phyloP scores from a whole-genome alignment of 37 sponge, comb jelly and placozoan genomes.

The Aphrocallistes beatrix region DNA sequence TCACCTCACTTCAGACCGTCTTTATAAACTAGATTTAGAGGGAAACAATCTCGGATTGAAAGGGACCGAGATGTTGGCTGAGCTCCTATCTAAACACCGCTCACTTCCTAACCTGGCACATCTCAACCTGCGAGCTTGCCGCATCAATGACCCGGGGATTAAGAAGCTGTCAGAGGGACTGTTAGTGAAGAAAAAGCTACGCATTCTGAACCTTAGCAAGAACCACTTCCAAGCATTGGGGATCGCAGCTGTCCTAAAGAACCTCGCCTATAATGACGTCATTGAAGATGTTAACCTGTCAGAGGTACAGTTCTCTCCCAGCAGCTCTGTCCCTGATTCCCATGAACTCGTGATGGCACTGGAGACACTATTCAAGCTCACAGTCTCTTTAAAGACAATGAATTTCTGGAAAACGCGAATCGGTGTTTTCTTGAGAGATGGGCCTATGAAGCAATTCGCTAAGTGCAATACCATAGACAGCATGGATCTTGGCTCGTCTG shows the following conservation, averaged over 20 bases:
- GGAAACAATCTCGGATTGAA: conserved; percentile 33
- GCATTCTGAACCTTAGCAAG: conserved; percentile 38
- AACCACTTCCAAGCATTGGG: conserved; percentile 24
- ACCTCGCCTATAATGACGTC: conserved; percentile 32
- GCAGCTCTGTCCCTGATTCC: not conserved
- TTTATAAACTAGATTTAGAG: conserved; percentile 34
- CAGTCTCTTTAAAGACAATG: conserved; percentile 35
- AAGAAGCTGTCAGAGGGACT: conserved; percentile 29
- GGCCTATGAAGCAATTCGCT: conserved; percentile 9
- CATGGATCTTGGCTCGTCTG: conserved; percentile 13
- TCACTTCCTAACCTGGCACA: conserved; percentile 47
- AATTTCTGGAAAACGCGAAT: conserved; percentile 28
- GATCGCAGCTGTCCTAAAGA: conserved; percentile 13
- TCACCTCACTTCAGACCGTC: conserved; percentile 45
- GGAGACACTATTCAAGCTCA: conserved; percentile 28
- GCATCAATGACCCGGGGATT: conserved; percentile 38
- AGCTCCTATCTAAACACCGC: conserved; percentile 35
- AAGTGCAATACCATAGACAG: conserved; percentile 13
- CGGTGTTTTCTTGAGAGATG: conserved; percentile 2
- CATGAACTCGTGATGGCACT: not conserved
- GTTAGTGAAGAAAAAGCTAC: conserved; percentile 43
- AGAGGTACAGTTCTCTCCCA: not conserved
- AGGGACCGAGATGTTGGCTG: conserved; percentile 29
- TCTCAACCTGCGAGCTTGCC: conserved; percentile 36
- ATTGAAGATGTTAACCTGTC: conserved; percentile 34